Evolutionary conservation across 2,113 vertebrate species (phyloP), one percentile per base, ranked within the genome.

Genomic region (Rhizomys pruinosus): DNA sequence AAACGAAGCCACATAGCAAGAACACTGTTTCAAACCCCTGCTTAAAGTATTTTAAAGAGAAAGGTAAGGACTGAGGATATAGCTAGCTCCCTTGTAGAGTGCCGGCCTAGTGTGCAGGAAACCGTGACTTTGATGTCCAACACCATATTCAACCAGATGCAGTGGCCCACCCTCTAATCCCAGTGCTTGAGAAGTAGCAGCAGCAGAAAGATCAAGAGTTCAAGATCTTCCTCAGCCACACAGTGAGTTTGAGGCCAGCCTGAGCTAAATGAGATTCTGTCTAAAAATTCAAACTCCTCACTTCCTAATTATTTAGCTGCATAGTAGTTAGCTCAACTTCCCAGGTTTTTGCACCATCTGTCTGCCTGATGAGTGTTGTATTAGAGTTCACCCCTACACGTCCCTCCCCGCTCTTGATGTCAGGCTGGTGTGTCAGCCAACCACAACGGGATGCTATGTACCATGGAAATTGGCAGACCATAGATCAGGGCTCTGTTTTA

Each of bases 381-480:
- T 3, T 1, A n/a, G 0, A 4, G 3, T 0, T 5, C 19, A 11
- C n/a, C 3, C 7, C 0, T 0, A 2, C 3, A 2, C 47, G 25
- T 63, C 32, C n/a, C 79, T 57, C 0, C 1, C 6, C 61, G 2
- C 12, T 1, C 3, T 32, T 7, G 5, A 68, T 11, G 20, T 32
- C 84, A 11, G 16, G 1, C 0, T 0, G 25, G 52, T 59, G 17
- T 17, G 64, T 25, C 17, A 10, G 12, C 19, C 71, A 34, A 2
- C 9, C 1, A 0, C 0, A 22, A 27, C 0, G 0, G 55, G 2
- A 55, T 7, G 15, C 79, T 37, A 68, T 25, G 84, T 39, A 85
- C n/a, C 76, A 5, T 0, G 37, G 72, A 74, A 47, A 55, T 19
- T 2, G 10, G 79, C 29, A 55, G 1, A 19, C 16, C 63, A 13